Conservation (phyloP, 2,888 invertebrate genomes). For the Gortyna flavago region DNA sequence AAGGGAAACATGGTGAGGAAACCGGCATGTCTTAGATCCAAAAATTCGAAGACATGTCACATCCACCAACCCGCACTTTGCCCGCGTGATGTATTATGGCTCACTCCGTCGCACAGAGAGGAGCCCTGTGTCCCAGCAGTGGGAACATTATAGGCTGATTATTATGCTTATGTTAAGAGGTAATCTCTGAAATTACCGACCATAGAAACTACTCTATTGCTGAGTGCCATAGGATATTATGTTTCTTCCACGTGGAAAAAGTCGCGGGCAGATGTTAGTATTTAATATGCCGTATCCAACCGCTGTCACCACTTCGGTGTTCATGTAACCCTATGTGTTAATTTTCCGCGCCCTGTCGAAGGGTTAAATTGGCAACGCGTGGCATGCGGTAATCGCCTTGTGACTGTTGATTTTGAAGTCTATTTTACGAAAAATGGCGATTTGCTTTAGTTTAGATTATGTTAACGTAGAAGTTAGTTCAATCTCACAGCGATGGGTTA, state of each 20-base stretch:
- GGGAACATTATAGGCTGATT: too few species aligned
- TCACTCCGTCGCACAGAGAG: too few species aligned
- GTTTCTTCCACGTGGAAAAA: background rate
- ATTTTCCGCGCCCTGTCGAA: slow-evolving; percentile 78
- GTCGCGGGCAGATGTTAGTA: background rate
- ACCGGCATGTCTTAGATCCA: too few species aligned
- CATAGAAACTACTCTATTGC: background rate
- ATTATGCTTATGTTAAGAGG: background rate
- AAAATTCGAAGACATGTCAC: too few species aligned
- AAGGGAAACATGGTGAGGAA: too few species aligned
- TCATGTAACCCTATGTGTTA: slow-evolving; percentile 68
- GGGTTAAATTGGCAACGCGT: slow-evolving; percentile 80
- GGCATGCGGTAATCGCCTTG: slow-evolving; percentile 71
- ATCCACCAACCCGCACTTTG: too few species aligned
- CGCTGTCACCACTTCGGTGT: background rate
- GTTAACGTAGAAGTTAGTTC: background rate
- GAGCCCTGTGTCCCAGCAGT: too few species aligned
- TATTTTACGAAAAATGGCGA: slow-evolving; percentile 26
- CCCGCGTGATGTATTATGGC: too few species aligned
- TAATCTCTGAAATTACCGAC: background rate
- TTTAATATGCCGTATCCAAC: slow-evolving; percentile 43
- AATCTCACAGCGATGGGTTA: background rate
- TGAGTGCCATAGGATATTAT: background rate
- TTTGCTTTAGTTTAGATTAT: background rate
- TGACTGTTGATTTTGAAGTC: slow-evolving; percentile 65